Conservation (phyloP, 2,113 vertebrate species). For the Thomomys bottae region DNA sequence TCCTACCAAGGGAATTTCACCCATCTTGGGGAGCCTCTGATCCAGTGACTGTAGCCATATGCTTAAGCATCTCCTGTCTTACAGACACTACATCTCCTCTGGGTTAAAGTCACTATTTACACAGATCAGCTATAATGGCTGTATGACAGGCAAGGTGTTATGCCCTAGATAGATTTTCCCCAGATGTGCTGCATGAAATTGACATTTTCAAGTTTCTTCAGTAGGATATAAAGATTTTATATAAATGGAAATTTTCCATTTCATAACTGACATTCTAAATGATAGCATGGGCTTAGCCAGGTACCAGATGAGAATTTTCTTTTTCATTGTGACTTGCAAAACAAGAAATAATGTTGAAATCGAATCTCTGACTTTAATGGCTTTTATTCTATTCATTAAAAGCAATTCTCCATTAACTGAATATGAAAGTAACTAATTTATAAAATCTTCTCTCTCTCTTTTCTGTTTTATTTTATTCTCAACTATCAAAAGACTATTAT, state of each 20-base stretch:
- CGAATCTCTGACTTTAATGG: not conserved
- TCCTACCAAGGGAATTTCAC: not conserved
- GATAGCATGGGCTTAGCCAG: constrained; percentile 47
- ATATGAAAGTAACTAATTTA: not conserved
- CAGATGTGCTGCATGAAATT: constrained; percentile 72
- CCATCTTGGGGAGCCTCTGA: not conserved
- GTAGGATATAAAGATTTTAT: constrained; percentile 74
- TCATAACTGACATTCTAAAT: constrained; percentile 72
- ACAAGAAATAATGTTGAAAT: constrained; percentile 27
- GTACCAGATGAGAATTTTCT: constrained; percentile 11
- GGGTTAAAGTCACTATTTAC: constrained; percentile 49
- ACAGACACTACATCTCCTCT: not conserved
- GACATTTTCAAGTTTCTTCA: constrained; percentile 76
- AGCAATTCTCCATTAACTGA: constrained; percentile 37
- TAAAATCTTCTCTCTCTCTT: not conserved
- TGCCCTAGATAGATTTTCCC: constrained; percentile 69
- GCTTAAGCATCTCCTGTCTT: not conserved
- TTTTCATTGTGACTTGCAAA: constrained; percentile 46
- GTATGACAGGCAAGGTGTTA: constrained; percentile 52
- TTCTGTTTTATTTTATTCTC: not conserved
- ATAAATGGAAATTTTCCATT: constrained; percentile 74
- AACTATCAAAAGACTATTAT: not conserved
- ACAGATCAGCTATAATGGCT: constrained; percentile 40
- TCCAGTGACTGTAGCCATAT: not conserved
- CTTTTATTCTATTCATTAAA: constrained; percentile 42